Base-by-base conservation (phyloP, 2,797 vertebrate genomes). In the Dipus sagitta region DNA sequence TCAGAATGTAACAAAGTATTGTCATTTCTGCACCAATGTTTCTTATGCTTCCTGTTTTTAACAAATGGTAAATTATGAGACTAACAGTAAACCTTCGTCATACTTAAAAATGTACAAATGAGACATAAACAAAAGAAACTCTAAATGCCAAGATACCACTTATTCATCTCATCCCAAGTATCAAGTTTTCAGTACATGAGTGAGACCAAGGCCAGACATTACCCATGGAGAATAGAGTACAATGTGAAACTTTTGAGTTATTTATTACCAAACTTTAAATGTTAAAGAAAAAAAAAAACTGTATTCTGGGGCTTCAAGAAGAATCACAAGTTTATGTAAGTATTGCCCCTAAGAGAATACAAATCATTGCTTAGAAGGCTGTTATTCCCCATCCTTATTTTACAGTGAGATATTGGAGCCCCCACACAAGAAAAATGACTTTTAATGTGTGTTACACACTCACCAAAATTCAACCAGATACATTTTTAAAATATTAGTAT, bases 1-100 rank as follows among this genome's bases (percentile, higher is more conserved):
- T 90, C 74, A 85, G 28, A 90, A 81, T 89, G 26, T 24, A 94
- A 91, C 78, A 90, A 90, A 88, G 30, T 75, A 68, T 93, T 79
- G 88, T 85, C 38, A 81, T 79, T 90, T 92, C 34, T 76, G 70
- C n/a, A 87, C 60, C 68, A 32, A 6, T 74, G 54, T 76, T 62
- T 81, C 60, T 58, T 72, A 67, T 42, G 34, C 32, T 34, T 89
- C 26, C 38, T 87, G 23, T 86, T 38, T 93, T 93, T 92, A 89
- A 65, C 58, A 52, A 87, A 84, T 23, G 8, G 42, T 18, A 88
- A 11, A 7, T 71, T 84, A 76, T 6, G 34, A 54, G 30, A 52
- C 10, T 88, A 84, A 78, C 17, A 58, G 32, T 52, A 88, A 88
- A 83, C 64, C 82, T 42, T 30, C 54, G 77, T 0, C n/a, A 10